Conservation (phyloP, 2,797 vertebrate species). For the Muscicapa striata region DNA sequence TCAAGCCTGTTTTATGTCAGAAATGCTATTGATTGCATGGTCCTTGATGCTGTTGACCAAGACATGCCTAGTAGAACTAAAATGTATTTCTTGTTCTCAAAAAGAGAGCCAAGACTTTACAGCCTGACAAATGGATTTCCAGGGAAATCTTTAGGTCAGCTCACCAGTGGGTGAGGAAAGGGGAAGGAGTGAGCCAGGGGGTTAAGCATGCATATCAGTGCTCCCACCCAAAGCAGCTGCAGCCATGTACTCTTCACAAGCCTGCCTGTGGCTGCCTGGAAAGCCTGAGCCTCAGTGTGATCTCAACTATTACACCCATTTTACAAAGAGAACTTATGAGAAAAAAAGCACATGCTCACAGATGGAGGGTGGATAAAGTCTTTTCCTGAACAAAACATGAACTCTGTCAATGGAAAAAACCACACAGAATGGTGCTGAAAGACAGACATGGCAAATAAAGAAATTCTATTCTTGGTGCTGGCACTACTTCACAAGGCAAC, state of each 20-base stretch:
- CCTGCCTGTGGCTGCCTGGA: not conserved
- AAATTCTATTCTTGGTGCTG: conserved; percentile 23
- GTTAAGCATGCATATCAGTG: not conserved
- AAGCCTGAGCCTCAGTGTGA: conserved; percentile 36
- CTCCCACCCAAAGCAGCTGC: conserved; percentile 41
- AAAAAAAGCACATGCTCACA: conserved; percentile 5
- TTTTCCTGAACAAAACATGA: conserved; percentile 5
- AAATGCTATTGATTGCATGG: not conserved
- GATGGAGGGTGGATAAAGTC: not conserved
- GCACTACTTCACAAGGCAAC: conserved; percentile 10
- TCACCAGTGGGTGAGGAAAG: not conserved
- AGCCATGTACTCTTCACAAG: not conserved
- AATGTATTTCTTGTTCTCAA: not conserved
- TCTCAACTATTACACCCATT: not conserved
- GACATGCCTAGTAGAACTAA: not conserved
- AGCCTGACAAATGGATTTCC: not conserved
- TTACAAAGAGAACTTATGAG: conserved; percentile 15
- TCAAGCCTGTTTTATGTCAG: not conserved
- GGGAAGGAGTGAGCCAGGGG: not conserved
- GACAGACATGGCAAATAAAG: not conserved
- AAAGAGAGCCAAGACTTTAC: not conserved
- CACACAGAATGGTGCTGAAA: conserved; percentile 20
- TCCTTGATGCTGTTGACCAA: not conserved
- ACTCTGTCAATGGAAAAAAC: not conserved
- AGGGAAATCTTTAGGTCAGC: conserved; percentile 11